A percentile compares a stretch with the other conserved stretches of the same genome.
Conservation (phyloP, 2,113 vertebrate species). For the Condylura cristata region DNA sequence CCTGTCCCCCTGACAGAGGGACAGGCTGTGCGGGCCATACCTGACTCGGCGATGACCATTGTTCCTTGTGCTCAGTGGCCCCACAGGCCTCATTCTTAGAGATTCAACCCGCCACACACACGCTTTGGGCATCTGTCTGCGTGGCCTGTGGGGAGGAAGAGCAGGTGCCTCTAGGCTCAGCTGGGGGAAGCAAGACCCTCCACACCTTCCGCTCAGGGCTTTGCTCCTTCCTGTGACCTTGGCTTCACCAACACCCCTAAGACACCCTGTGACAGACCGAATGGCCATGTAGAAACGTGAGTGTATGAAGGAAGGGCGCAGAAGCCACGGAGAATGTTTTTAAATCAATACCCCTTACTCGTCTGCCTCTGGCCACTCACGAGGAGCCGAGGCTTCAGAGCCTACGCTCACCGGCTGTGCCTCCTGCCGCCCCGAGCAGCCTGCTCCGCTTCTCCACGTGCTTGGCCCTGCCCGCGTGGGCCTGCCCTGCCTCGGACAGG, state of each 20-base stretch:
- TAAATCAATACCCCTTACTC: neutral
- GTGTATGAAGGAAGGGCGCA: neutral
- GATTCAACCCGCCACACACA: too few species aligned
- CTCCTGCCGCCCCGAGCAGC: neutral
- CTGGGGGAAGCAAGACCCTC: too few species aligned
- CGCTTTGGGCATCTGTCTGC: neutral
- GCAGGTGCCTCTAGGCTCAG: accelerated
- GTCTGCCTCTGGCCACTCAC: neutral
- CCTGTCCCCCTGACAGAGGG: neutral
- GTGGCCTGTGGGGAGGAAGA: neutral
- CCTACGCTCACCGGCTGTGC: neutral
- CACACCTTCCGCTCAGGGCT: too few species aligned
- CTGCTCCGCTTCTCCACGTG: neutral
- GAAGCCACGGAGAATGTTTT: neutral
- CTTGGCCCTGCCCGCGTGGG: neutral
- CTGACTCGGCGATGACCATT: neutral
- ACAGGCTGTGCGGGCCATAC: accelerated
- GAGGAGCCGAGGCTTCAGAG: neutral
- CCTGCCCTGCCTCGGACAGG: neutral
- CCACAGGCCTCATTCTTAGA: too few species aligned
- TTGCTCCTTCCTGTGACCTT: neutral
- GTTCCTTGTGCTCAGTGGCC: too few species aligned
- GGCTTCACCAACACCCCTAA: too few species aligned
- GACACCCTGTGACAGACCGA: neutral
- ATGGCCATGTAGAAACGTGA: neutral